Conservation (phyloP, 2,797 vertebrate genomes). For the Sus cebifrons region DNA sequence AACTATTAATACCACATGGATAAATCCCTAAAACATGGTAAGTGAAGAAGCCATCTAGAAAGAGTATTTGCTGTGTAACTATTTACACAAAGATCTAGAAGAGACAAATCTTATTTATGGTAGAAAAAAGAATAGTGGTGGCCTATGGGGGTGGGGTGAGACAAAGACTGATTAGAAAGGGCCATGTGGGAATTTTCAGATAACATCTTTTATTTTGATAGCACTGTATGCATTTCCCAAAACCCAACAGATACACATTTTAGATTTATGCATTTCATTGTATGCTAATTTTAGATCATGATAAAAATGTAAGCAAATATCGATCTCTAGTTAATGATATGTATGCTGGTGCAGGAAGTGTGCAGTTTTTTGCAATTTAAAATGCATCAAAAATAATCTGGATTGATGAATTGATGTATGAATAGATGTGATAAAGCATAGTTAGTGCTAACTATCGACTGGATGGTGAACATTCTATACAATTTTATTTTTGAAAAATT, state of each 20-base stretch:
- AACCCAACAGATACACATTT: background rate
- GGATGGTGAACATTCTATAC: background rate
- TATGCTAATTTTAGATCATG: slow-evolving; percentile 8
- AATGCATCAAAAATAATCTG: slow-evolving; percentile 8
- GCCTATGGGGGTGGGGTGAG: background rate
- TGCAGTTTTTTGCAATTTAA: slow-evolving; percentile 6
- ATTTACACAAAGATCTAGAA: slow-evolving; percentile 48
- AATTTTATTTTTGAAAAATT: slow-evolving; percentile 45
- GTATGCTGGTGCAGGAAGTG: background rate
- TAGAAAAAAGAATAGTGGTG: slow-evolving; percentile 7
- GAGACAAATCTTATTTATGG: background rate
- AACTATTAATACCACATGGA: slow-evolving; percentile 11
- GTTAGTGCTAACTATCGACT: background rate
- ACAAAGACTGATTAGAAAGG: background rate
- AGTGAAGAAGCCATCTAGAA: slow-evolving; percentile 6
- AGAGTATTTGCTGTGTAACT: background rate
- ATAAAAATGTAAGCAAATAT: background rate
- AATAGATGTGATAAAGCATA: background rate
- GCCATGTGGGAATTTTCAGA: background rate
- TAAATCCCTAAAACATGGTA: slow-evolving; percentile 9
- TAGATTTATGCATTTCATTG: background rate
- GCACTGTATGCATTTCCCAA: background rate
- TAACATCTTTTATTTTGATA: background rate
- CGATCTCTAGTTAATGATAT: background rate
- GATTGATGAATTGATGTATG: background rate